Evolutionary conservation across 2,113 vertebrate species (phyloP).

Genomic region (Struthio camelus): DNA sequence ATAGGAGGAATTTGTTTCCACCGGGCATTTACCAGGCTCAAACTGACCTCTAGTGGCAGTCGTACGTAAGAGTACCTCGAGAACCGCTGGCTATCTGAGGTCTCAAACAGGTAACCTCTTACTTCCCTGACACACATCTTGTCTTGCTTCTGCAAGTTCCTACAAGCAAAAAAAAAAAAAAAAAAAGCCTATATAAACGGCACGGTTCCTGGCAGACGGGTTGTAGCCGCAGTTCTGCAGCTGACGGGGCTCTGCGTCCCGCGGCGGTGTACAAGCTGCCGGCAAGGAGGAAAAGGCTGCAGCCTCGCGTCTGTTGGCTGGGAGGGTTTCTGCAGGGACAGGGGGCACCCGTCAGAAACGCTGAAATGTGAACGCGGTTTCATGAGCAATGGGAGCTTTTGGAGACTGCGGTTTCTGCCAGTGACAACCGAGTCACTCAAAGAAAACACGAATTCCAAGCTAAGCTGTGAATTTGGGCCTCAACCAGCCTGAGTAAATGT

Average conservation of each 20-base stretch:
- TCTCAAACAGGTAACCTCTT: too few species aligned
- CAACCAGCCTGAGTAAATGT: neutral
- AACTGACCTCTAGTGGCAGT: slow-evolving; percentile 22
- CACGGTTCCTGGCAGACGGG: neutral
- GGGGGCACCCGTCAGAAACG: accelerated
- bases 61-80: neutral
- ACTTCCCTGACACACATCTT: accelerated
- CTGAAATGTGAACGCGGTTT: accelerated
- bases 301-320: neutral
- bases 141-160: neutral
- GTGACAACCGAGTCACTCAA: neutral
- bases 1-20: neutral
- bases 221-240: neutral
- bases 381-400: neutral
- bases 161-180: neutral
- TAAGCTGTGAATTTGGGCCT: neutral
- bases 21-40: neutral
- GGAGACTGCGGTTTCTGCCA: neutral
- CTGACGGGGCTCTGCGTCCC: neutral
- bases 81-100: too few species aligned
- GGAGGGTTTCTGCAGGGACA: accelerated
- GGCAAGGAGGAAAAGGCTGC: neutral
- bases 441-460: accelerated
- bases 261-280: neutral
- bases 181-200: too few species aligned